Conservation (phyloP, 2,888 invertebrate genomes). For the Andrena bucephala region DNA sequence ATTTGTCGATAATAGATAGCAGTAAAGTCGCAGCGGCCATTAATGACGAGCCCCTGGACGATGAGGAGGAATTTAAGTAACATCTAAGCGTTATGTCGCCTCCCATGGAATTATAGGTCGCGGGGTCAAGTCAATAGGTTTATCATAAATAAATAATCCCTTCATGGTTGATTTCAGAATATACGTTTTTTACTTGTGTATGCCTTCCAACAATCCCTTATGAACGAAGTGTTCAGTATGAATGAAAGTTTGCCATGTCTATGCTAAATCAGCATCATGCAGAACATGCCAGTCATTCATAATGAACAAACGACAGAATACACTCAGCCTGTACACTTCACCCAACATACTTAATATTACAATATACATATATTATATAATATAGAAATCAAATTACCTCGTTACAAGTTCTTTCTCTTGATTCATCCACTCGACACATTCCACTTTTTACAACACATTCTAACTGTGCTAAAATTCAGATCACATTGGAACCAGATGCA, state of each 20-base stretch:
- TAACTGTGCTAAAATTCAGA: neutral
- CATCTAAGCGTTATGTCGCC: neutral
- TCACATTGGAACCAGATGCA: neutral
- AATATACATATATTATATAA: constrained; percentile 14
- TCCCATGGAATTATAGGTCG: fast-evolving
- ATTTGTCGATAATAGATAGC: constrained; percentile 89
- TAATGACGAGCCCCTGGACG: constrained; percentile 78
- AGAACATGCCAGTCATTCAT: constrained; percentile 44
- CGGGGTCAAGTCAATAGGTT: fast-evolving
- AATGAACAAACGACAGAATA: constrained; percentile 14
- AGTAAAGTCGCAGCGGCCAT: constrained; percentile 86
- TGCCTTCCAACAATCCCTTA: neutral
- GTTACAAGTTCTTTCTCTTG: neutral
- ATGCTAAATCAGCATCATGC: constrained; percentile 63
- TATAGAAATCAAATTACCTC: constrained; percentile 25
- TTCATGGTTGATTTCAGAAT: neutral
- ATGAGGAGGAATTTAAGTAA: constrained; percentile 39
- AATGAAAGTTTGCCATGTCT: constrained; percentile 40
- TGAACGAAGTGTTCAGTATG: constrained; percentile 30
- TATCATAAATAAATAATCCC: neutral
- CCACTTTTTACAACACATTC: neutral
- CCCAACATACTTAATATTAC: constrained; percentile 25
- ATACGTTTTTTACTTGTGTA: neutral
- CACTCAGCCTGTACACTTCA: constrained; percentile 20
- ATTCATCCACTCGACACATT: constrained; percentile 7